Evolutionary conservation across 1,140 invertebrate species (phyloP).

Genomic region (Dolichoris vasculosae): DNA sequence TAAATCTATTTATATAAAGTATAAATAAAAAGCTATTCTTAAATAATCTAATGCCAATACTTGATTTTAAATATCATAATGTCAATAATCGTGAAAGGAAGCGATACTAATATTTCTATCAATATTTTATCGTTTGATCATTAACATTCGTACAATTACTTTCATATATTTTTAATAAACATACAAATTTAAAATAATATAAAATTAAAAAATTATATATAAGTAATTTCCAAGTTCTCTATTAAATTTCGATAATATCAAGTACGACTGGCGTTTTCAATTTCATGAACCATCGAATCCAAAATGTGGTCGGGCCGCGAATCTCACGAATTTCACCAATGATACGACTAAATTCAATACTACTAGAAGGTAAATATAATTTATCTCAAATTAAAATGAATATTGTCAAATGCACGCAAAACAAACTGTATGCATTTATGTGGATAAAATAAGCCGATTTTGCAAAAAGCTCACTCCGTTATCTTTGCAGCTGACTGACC

Average conservation of each 20-base stretch:
- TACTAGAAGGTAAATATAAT: not conserved
- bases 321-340: not conserved
- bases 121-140: too few species aligned
- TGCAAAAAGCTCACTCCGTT: constrained; percentile 14
- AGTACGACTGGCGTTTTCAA: not conserved
- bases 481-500: constrained; percentile 10
- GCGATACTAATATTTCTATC: too few species aligned
- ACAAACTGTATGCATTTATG: not conserved
- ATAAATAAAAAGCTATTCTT: too few species aligned
- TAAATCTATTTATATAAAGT: too few species aligned
- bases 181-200: too few species aligned
- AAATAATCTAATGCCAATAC: too few species aligned
- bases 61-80: too few species aligned
- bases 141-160: too few species aligned
- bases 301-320: constrained; percentile 25
- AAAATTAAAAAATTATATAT: too few species aligned
- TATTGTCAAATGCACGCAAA: constrained; percentile 20
- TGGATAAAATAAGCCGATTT: not conserved
- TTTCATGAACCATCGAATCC: not conserved
- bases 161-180: too few species aligned
- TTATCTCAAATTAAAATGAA: not conserved
- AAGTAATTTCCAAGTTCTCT: not conserved
- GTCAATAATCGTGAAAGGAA: too few species aligned
- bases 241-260: constrained; percentile 1
- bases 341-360: not conserved